A percentile compares a stretch with the other conserved stretches of the same genome.
Evolutionary conservation across 2,888 invertebrate species (phyloP).

Genomic region (Muscina levida): DNA sequence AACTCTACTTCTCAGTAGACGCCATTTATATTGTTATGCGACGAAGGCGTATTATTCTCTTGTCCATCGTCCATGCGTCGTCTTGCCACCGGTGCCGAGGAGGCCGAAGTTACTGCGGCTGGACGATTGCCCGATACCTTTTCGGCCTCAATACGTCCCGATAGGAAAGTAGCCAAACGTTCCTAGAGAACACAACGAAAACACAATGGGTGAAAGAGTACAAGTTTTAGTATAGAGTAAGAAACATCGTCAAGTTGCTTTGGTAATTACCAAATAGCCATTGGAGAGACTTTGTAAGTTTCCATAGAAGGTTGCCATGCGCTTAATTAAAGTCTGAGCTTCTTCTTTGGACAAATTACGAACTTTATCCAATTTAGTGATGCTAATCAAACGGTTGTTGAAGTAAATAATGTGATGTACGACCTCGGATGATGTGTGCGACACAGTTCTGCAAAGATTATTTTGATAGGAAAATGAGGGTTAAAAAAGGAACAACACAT

Average conservation of each 20-base stretch:
- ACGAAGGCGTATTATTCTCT: constrained; percentile 71
- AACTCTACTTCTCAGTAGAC: constrained; percentile 78
- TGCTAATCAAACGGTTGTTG: constrained; percentile 85
- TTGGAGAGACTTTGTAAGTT: constrained; percentile 75
- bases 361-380: constrained; percentile 83
- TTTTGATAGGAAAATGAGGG: too few species aligned
- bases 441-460: constrained; percentile 79
- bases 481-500: too few species aligned
- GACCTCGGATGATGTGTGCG: constrained; percentile 81
- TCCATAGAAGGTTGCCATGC: constrained; percentile 74
- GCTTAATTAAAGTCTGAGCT: constrained; percentile 79
- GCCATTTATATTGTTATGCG: constrained; percentile 79
- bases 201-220: too few species aligned
- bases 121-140: constrained; percentile 80
- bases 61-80: constrained; percentile 78
- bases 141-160: constrained; percentile 84
- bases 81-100: constrained; percentile 77
- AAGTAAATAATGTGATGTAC: constrained; percentile 83
- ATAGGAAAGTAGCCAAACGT: constrained; percentile 84
- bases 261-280: constrained; percentile 72
- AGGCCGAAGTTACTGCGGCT: constrained; percentile 74
- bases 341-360: constrained; percentile 81
- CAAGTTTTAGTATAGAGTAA: background rate
- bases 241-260: too few species aligned
- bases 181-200: constrained; percentile 80